Conservation (phyloP, 1,140 invertebrate species). For the Trichonephila clavipes region DNA sequence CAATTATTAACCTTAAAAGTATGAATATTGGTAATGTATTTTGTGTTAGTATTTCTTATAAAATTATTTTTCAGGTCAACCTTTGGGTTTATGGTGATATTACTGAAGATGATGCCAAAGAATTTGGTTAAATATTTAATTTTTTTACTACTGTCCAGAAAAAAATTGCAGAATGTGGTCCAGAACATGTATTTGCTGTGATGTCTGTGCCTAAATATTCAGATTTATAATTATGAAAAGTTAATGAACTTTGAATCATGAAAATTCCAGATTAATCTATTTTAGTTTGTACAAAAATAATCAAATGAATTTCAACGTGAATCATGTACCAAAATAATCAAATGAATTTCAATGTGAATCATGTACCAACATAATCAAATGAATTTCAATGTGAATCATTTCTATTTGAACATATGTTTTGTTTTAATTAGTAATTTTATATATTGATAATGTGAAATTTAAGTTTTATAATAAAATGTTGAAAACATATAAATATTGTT, state of each 20-base stretch:
- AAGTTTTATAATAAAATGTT: constrained; percentile 42
- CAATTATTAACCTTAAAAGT: too few species aligned
- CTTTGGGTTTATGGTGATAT: constrained; percentile 98
- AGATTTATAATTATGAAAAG: constrained; percentile 18
- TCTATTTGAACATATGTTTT: not conserved
- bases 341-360: constrained; percentile 8
- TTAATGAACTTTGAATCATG: not conserved
- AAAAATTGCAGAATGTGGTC: constrained; percentile 30
- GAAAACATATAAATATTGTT: constrained; percentile 12
- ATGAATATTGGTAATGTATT: too few species aligned
- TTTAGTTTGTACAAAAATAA: constrained; percentile 40
- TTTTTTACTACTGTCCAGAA: constrained; percentile 16
- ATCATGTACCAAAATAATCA: too few species aligned
- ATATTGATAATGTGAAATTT: constrained; percentile 20
- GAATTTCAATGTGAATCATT: constrained; percentile 8
- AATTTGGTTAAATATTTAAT: constrained; percentile 85
- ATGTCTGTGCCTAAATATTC: constrained; percentile 59
- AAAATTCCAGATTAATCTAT: not conserved
- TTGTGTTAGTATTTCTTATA: not conserved
- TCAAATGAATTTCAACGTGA: not conserved
- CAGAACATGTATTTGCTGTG: constrained; percentile 41
- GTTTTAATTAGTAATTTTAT: constrained; percentile 20
- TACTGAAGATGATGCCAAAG: constrained; percentile 95
- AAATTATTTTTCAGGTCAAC: constrained; percentile 84
- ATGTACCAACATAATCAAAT: too few species aligned